Percentiles rank a stretch among this genome's conserved stretches.
Evolutionary conservation across 2,797 vertebrate species (phyloP).

Genomic region (Acanthurus leucopareius): DNA sequence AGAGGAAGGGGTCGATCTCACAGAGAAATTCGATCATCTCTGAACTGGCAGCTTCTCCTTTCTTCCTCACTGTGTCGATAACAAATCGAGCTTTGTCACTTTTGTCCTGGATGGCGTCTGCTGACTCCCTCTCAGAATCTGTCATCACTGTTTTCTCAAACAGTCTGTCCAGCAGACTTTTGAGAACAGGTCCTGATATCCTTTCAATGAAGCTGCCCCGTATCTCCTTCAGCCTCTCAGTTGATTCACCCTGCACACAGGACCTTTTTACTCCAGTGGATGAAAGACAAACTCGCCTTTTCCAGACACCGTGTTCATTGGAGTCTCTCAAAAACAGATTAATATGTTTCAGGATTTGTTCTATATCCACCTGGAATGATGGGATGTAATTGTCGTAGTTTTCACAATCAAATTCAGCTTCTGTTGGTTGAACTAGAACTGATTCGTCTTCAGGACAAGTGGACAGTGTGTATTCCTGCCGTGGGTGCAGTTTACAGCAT

Average conservation of each 20-base stretch:
- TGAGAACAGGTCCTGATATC: conserved; percentile 12
- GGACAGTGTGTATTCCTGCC: conserved; percentile 45
- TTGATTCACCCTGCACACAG: neutral
- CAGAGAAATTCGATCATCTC: neutral
- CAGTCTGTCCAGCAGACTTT: neutral
- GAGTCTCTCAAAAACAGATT: neutral
- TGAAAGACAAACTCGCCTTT: neutral
- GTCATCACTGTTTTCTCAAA: neutral
- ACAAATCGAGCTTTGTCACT: neutral
- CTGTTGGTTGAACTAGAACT: conserved; percentile 29
- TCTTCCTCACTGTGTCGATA: conserved; percentile 1
- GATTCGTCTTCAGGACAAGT: conserved; percentile 6
- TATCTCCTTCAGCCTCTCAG: neutral
- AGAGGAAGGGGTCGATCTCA: conserved; percentile 23
- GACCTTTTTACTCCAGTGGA: neutral
- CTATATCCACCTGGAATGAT: conserved; percentile 8
- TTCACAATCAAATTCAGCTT: conserved; percentile 34
- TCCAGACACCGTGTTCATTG: neutral
- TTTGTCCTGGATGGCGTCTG: neutral
- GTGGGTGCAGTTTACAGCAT: conserved; percentile 39
- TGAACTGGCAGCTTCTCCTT: conserved; percentile 2
- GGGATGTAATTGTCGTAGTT: conserved; percentile 37
- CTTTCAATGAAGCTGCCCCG: neutral
- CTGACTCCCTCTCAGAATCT: neutral
- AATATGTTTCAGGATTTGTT: neutral